Percentiles rank a stretch among this genome's conserved stretches.
Conservation (phyloP, 2,797 vertebrate species). For the Chaenodraco wilsoni region DNA sequence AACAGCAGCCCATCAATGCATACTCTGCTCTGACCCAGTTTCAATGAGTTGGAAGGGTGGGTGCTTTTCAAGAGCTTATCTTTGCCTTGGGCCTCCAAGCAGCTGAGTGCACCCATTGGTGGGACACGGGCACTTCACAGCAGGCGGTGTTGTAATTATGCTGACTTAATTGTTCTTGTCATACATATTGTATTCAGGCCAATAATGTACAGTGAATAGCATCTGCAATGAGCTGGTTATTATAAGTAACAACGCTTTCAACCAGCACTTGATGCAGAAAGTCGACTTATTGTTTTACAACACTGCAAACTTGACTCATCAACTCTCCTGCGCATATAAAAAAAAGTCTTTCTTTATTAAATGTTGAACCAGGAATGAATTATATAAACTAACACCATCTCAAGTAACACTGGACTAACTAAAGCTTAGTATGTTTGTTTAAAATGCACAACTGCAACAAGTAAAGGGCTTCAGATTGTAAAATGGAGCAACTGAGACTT, state of each 20-base stretch:
- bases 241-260: constrained; percentile 4
- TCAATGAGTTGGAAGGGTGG: constrained; percentile 12
- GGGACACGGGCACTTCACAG: constrained; percentile 10
- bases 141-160: constrained; percentile 45
- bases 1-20: not conserved
- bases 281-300: not conserved
- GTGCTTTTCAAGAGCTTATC: constrained; percentile 27
- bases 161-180: constrained; percentile 4
- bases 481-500: too few species aligned
- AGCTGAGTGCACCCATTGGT: constrained; percentile 18
- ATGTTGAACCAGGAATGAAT: constrained; percentile 13
- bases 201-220: constrained; percentile 1
- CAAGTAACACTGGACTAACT: not conserved
- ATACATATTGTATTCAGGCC: constrained; percentile 20
- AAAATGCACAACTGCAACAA: not conserved
- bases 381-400: not conserved
- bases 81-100: constrained; percentile 35
- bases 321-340: not conserved
- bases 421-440: not conserved
- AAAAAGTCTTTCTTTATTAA: not conserved
- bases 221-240: not conserved
- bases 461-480: not conserved
- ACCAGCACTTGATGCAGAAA: not conserved
- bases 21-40: constrained; percentile 24
- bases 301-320: not conserved